Evolutionary conservation across 2,113 vertebrate species (phyloP), one percentile per base, ranked within the genome.

Genomic region (Cebus imitator): DNA sequence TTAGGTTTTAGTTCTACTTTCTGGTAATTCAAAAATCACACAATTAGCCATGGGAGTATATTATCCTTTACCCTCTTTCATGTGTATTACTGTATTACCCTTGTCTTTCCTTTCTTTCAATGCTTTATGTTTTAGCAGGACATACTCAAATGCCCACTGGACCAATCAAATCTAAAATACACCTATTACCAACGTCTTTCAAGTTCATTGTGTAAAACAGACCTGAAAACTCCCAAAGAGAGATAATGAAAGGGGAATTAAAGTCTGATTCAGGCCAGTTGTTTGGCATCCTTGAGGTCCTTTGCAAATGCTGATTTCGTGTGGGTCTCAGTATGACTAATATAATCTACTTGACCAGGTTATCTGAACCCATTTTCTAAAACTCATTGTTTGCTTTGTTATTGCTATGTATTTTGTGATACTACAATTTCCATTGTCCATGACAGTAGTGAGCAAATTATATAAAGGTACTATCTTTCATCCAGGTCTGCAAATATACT

Each of bases 281-380:
- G 61, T 58, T 90, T 94, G 52, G 92, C 92, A 80, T 92, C 40
- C 21, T 91, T 92, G 48, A 87, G n/a, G 40, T 86, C 23, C 35
- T 87, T 88, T 85, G 48, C 48, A 82, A 83, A 93, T 87, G 58
- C 43, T 86, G 25, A 23, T 88, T 91, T 88, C 70, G 48, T 20
- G 6, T 88, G 37, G 32, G 14, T 66, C 78, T 80, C 70, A 50
- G 12, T 83, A 18, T 55, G 43, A 78, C n/a, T 90, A 48, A 43
- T 23, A 57, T 40, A 66, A 84, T 80, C 30, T 95, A 35, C 89
- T 81, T 37, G 12, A 5, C 40, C 16, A 66, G 64, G 9, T 25
- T 80, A 37, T 57, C n/a, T 72, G 52, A 94, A 90, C 80, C 17
- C 5, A 37, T 86, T 95, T 95, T 93, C 52, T 93, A 55, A 85